These are phyloP conservation scores for Bufo bufo DNA, from an alignment of 2,113 vertebrate genomes.

Conservation along the genomic window DNA sequence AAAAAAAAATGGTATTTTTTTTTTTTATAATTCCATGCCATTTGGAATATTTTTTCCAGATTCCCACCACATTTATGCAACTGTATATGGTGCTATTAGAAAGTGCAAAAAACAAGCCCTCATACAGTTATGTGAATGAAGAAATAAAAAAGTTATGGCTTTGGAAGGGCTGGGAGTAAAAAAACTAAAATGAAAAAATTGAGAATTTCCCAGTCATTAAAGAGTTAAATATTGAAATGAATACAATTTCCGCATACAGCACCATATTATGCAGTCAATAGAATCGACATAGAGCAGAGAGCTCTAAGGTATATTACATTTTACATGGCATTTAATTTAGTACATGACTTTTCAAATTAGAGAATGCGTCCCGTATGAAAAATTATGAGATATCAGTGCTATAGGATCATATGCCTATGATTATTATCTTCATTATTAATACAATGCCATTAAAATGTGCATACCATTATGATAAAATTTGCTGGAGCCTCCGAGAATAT, in stretches of 20 bases:
- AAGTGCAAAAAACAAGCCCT: too few relatives aligned
- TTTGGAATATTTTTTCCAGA: too few relatives aligned
- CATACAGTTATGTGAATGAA: too few relatives aligned
- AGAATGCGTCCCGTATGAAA: background rate
- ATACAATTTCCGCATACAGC: background rate
- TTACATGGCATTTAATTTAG: background rate
- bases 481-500: background rate
- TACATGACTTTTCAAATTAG: background rate
- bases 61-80: too few relatives aligned
- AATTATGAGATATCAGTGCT: background rate
- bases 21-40: too few relatives aligned
- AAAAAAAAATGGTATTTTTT: too few relatives aligned
- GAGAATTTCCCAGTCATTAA: too few relatives aligned
- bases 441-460: constrained; percentile 10
- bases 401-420: background rate
- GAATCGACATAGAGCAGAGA: background rate
- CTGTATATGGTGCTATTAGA: too few relatives aligned
- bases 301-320: background rate
- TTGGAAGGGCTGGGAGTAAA: too few relatives aligned
- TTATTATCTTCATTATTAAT: background rate
- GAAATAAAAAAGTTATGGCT: too few relatives aligned
- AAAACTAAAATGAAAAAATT: too few relatives aligned
- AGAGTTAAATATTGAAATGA: background rate
- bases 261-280: background rate
- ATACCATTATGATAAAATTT: background rate